Evolutionary conservation across 2,888 invertebrate genomes (phyloP).

Genomic region (Ischnura elegans): DNA sequence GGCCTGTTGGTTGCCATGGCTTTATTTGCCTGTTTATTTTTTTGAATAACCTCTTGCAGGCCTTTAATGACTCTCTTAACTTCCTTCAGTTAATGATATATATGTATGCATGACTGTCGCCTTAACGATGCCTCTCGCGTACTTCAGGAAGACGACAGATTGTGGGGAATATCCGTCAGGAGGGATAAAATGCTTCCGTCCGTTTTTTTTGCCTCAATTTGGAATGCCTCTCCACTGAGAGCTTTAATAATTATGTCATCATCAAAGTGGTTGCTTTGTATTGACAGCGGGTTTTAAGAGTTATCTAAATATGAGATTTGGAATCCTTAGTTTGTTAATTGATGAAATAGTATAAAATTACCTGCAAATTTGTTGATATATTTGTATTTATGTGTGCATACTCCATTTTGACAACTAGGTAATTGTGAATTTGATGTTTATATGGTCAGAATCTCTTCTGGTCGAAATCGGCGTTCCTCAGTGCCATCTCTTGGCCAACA

Average conservation of each 20-base stretch:
- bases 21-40: background rate
- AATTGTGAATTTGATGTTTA: too few species aligned
- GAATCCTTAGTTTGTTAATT: too few species aligned
- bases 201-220: background rate
- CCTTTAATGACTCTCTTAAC: conserved; percentile 29
- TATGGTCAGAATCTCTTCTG: too few species aligned
- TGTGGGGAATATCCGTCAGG: background rate
- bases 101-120: conserved; percentile 19
- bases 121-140: conserved; percentile 22
- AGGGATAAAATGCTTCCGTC: background rate
- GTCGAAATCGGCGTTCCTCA: too few species aligned
- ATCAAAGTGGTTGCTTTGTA: background rate
- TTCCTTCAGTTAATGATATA: conserved; percentile 27
- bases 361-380: too few species aligned
- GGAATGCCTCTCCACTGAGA: background rate
- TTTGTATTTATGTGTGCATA: too few species aligned
- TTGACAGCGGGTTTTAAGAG: too few species aligned
- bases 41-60: background rate
- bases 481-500: too few species aligned
- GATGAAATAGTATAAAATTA: too few species aligned
- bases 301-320: too few species aligned
- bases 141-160: background rate
- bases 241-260: background rate
- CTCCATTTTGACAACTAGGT: too few species aligned
- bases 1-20: background rate